Conservation (phyloP, 2,113 vertebrate genomes). For the Oryctolagus cuniculus region mOryCun1.1 NC_091448.1:55285501-55286000, state of each 20-base stretch:
- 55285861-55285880: too few relatives aligned
- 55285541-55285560: neutral
- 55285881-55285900: too few relatives aligned
- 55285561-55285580: neutral
- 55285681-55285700: neutral
- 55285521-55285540: neutral
- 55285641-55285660: neutral
- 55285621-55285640: neutral
- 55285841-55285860: too few relatives aligned
- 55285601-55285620: neutral
- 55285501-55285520: neutral
- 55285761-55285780: neutral
- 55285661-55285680: neutral
- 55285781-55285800: slow-evolving; percentile 61
- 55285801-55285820: neutral
- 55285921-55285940: too few relatives aligned
- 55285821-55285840: neutral
- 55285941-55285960: too few relatives aligned
- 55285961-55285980: too few relatives aligned
- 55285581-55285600: neutral
- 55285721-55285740: neutral
- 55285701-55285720: neutral
- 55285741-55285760: neutral
- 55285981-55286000: too few relatives aligned
- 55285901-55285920: too few relatives aligned